phyloP scores from a whole-genome alignment of 2,888 invertebrate genomes.

The Carpatolechia fugitivella region DNA sequence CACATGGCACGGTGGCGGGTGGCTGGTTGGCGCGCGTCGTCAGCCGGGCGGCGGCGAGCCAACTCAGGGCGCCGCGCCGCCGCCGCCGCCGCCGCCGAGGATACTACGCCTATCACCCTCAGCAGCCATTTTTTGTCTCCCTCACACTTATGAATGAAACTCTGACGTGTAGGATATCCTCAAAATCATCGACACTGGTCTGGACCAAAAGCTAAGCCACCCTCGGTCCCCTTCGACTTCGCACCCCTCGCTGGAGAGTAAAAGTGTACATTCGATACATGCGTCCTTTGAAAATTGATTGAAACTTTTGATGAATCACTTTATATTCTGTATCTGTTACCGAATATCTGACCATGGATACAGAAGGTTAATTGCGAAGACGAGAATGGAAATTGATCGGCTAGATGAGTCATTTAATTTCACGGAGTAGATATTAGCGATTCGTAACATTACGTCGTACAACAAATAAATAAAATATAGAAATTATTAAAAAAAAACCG shows the following conservation, averaged over 20 bases:
- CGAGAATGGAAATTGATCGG: not conserved
- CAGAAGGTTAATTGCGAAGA: not conserved
- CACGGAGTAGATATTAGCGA: not conserved
- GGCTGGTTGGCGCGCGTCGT: constrained; percentile 34
- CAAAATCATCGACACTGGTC: constrained; percentile 1
- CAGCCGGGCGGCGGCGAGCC: constrained; percentile 54
- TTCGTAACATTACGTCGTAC: no score
- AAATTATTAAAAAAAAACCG: no score
- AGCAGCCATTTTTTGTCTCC: constrained; percentile 28
- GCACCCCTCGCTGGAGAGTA: constrained; percentile 32
- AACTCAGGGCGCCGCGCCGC: constrained; percentile 49
- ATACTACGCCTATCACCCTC: constrained; percentile 29
- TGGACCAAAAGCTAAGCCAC: constrained; percentile 6
- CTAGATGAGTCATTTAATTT: not conserved
- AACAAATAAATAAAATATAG: no score
- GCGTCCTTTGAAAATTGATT: not conserved
- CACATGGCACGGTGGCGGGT: constrained; percentile 37
- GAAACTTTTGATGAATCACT: constrained; percentile 10
- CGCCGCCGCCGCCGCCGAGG: constrained; percentile 44
- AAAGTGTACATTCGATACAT: constrained; percentile 32
- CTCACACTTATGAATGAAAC: constrained; percentile 22
- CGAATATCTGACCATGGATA: not conserved
- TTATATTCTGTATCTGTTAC: not conserved
- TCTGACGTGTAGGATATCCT: constrained; percentile 29
- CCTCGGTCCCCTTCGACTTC: not conserved